Conservation (phyloP, 2,113 vertebrate genomes). For the Cynopterus brachyotis region DNA sequence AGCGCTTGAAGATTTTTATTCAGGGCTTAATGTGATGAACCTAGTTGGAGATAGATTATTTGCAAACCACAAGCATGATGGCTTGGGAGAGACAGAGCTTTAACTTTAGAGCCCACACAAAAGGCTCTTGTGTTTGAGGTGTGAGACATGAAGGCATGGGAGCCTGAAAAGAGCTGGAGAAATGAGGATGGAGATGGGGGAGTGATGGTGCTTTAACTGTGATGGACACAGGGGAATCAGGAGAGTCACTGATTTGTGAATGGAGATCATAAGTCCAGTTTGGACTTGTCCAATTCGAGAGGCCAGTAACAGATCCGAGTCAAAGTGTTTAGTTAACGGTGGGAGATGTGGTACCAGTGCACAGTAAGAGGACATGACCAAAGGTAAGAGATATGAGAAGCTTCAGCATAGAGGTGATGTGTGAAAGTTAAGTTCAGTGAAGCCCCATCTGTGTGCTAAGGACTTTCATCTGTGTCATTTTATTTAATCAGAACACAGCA, state of each 20-base stretch:
- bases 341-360: background rate
- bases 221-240: background rate
- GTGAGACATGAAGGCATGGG: background rate
- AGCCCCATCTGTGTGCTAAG: accelerated
- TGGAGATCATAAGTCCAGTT: background rate
- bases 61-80: background rate
- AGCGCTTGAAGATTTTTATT: background rate
- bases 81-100: background rate
- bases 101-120: background rate
- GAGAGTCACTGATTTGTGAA: background rate
- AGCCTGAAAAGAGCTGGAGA: background rate
- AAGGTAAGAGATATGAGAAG: background rate
- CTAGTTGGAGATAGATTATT: background rate
- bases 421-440: background rate
- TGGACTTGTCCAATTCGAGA: background rate
- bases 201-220: too few relatives aligned
- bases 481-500: background rate
- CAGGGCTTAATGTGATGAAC: background rate
- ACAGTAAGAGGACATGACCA: background rate
- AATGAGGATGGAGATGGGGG: background rate
- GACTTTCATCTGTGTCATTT: background rate
- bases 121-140: background rate
- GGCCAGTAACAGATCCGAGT: background rate
- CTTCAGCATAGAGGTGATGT: background rate
- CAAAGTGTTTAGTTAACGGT: background rate